Evolutionary conservation across 2,113 vertebrate genomes (phyloP).

Genomic region (Neogale vison): DNA sequence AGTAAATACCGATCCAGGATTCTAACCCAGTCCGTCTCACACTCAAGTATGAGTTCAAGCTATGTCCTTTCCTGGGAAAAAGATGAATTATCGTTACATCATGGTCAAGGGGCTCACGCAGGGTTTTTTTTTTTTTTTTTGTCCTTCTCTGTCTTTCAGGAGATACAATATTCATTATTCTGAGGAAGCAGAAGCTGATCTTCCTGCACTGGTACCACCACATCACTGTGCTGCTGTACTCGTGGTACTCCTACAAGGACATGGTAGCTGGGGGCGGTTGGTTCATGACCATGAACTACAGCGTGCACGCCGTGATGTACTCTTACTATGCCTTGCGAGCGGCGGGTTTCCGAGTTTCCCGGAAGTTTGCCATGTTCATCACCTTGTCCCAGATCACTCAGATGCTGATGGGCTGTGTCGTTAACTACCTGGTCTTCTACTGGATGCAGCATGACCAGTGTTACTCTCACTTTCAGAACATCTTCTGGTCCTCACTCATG

Average conservation of each 20-base stretch:
- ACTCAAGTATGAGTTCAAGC: background rate
- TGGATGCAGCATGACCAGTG: slow-evolving; percentile 99
- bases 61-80: rapidly evolving
- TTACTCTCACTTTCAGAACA: slow-evolving; percentile 96
- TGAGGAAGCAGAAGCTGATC: slow-evolving; percentile 99
- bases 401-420: slow-evolving; percentile 97
- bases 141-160: slow-evolving; percentile 85
- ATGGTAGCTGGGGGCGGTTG: slow-evolving; percentile 99
- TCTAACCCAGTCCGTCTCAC: background rate
- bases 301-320: slow-evolving; percentile 99
- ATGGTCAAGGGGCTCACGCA: background rate
- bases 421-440: slow-evolving; percentile 98
- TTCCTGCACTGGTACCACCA: slow-evolving; percentile 99
- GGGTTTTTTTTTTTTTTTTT: background rate
- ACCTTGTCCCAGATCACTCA: slow-evolving; percentile 98
- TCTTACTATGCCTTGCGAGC: slow-evolving; percentile 97
- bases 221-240: slow-evolving; percentile 99
- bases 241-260: slow-evolving; percentile 99
- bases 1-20: background rate
- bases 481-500: slow-evolving; percentile 99
- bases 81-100: rapidly evolving
- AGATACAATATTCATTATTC: slow-evolving; percentile 98
- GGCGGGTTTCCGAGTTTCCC: slow-evolving; percentile 95
- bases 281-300: slow-evolving; percentile 99
- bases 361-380: slow-evolving; percentile 99